Conservation (phyloP, 2,113 vertebrate species). For the Quiscalus mexicanus region DNA sequence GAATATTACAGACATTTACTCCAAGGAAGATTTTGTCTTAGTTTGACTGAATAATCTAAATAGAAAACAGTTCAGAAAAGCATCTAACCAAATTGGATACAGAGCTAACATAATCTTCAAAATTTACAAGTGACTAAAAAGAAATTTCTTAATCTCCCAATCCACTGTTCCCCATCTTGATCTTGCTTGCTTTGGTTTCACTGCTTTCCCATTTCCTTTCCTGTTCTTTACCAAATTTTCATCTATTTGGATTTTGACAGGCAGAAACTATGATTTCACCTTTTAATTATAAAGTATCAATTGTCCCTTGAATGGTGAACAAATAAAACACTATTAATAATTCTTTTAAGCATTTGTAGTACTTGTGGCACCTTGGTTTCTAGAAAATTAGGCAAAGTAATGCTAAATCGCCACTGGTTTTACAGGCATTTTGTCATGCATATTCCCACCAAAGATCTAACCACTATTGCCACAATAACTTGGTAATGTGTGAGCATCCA, state of each 20-base stretch:
- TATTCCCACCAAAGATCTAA: not conserved
- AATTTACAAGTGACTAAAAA: not conserved
- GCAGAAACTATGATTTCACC: not conserved
- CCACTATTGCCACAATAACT: not conserved
- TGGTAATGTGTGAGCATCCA: not conserved
- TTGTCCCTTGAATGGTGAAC: not conserved
- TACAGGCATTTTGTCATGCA: not conserved
- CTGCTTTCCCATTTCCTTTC: not conserved
- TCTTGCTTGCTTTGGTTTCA: not conserved
- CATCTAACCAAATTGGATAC: not conserved
- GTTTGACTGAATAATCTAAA: conserved; percentile 21
- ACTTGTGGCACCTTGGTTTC: not conserved
- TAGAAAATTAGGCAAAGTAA: not conserved
- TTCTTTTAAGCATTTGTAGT: not conserved
- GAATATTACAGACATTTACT: conserved; percentile 52
- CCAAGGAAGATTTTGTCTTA: conserved; percentile 22
- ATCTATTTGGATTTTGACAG: not conserved
- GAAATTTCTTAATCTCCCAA: not conserved
- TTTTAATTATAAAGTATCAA: not conserved
- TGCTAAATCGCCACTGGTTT: not conserved
- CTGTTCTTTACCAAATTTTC: not conserved
- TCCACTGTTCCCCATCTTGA: not conserved
- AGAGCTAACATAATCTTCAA: not conserved
- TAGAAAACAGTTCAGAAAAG: conserved; percentile 21
- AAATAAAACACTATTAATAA: not conserved